A percentile compares a stretch with the other conserved stretches of the same genome.
These are phyloP conservation scores for Melanotaenia boesemani DNA, from an alignment of 2,797 vertebrate species.

Conservation along the genomic window DNA sequence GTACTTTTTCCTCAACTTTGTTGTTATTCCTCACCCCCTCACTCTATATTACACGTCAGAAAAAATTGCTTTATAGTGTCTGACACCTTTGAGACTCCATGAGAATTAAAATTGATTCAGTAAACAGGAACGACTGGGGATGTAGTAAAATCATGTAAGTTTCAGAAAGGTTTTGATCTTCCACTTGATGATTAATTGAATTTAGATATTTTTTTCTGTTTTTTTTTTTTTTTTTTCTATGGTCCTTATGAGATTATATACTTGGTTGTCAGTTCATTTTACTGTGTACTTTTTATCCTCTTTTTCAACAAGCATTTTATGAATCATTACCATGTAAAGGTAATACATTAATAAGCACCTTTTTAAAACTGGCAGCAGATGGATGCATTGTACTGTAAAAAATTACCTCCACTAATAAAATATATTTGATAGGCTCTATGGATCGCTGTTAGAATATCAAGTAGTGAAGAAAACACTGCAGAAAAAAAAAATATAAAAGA, in stretches of 20 bases:
- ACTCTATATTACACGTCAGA: slow-evolving; percentile 35
- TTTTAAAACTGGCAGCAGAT: not conserved
- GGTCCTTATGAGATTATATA: too few species aligned
- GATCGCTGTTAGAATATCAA: not conserved
- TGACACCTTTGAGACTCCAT: slow-evolving; percentile 24
- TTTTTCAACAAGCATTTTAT: too few species aligned
- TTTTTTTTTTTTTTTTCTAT: too few species aligned
- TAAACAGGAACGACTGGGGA: slow-evolving; percentile 9
- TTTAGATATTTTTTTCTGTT: not conserved
- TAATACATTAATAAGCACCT: not conserved
- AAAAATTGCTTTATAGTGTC: slow-evolving; percentile 31
- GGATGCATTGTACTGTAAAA: not conserved
- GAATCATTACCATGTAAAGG: not conserved
- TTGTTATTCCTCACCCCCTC: slow-evolving; percentile 72
- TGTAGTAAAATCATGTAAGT: slow-evolving; percentile 9
- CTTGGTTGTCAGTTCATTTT: not conserved
- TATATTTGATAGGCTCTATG: not conserved
- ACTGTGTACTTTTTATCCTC: not conserved
- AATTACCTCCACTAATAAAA: not conserved
- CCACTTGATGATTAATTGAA: not conserved
- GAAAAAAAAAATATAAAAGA: not conserved
- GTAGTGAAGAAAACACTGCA: not conserved
- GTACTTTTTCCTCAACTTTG: slow-evolving; percentile 77
- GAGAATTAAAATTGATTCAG: slow-evolving; percentile 29
- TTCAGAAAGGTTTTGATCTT: not conserved